Conservation (phyloP, 1,140 invertebrate genomes). For the Matsumurasca onukii region DNA sequence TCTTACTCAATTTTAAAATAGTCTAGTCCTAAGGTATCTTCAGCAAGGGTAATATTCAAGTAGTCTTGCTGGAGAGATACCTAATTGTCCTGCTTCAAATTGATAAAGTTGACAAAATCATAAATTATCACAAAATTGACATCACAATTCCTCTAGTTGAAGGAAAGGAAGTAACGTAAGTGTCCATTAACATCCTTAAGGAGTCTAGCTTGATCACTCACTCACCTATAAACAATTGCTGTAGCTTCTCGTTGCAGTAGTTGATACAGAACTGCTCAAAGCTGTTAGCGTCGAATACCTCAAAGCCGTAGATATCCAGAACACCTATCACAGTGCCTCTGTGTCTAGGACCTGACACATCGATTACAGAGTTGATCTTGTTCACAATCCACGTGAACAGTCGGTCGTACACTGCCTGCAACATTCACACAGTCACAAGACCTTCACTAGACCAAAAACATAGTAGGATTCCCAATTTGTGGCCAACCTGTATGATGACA, state of each 20-base stretch:
- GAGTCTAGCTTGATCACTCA: no score
- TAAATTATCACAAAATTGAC: no score
- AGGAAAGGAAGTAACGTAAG: not conserved
- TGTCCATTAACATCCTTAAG: not conserved
- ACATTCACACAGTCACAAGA: constrained; percentile 37
- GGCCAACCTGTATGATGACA: no score
- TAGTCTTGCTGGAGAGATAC: no score
- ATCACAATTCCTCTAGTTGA: no score
- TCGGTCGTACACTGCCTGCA: constrained; percentile 84
- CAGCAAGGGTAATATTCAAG: no score
- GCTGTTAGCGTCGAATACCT: constrained; percentile 93
- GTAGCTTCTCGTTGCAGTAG: constrained; percentile 96
- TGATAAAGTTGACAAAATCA: no score
- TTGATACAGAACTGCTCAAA: constrained; percentile 98
- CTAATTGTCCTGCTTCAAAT: no score
- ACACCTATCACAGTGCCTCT: constrained; percentile 90
- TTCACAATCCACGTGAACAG: constrained; percentile 92
- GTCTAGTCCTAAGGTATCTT: no score
- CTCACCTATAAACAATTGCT: constrained; percentile 93
- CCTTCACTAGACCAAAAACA: no score
- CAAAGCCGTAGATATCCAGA: constrained; percentile 96
- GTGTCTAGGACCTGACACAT: constrained; percentile 47
- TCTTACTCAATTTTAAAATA: no score
- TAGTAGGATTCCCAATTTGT: no score
- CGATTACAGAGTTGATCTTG: constrained; percentile 83